Conservation (phyloP, 2,113 vertebrate species). For the Argyrosomus japonicus region DNA sequence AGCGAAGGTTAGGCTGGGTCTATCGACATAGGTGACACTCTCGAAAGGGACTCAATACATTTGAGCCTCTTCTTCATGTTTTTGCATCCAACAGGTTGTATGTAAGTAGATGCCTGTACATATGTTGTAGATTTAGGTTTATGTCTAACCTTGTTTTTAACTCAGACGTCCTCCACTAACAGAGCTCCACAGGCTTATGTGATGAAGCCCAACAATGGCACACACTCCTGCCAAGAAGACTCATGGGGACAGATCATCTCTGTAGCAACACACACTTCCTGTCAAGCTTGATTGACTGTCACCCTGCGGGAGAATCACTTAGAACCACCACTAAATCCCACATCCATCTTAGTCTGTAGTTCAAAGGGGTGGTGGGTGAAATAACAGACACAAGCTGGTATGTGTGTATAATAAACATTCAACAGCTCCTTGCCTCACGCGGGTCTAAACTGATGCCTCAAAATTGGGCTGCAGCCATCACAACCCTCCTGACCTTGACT, state of each 20-base stretch:
- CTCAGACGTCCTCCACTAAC: not conserved
- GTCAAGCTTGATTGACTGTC: constrained; percentile 55
- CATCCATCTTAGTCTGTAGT: constrained; percentile 35
- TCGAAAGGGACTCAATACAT: not conserved
- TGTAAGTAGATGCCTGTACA: not conserved
- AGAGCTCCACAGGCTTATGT: constrained; percentile 14
- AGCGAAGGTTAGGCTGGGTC: constrained; percentile 39
- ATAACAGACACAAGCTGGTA: not conserved
- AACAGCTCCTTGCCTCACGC: constrained; percentile 22
- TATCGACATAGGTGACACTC: not conserved
- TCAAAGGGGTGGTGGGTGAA: constrained; percentile 17
- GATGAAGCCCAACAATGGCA: constrained; percentile 36
- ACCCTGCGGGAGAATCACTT: constrained; percentile 44
- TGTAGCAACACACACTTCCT: constrained; percentile 38
- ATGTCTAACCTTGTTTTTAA: not conserved
- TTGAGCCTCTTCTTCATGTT: not conserved
- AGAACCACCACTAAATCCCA: constrained; percentile 39
- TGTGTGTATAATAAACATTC: constrained; percentile 24
- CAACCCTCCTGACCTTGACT: constrained; percentile 66
- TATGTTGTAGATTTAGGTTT: not conserved
- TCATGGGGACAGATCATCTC: constrained; percentile 48
- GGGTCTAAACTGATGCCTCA: constrained; percentile 14
- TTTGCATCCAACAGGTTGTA: not conserved
- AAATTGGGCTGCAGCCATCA: constrained; percentile 30
- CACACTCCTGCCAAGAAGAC: constrained; percentile 46